Percentiles rank a stretch among this genome's conserved stretches.
Evolutionary conservation across 2,797 vertebrate species (phyloP).

Genomic region (Platalea minor): DNA sequence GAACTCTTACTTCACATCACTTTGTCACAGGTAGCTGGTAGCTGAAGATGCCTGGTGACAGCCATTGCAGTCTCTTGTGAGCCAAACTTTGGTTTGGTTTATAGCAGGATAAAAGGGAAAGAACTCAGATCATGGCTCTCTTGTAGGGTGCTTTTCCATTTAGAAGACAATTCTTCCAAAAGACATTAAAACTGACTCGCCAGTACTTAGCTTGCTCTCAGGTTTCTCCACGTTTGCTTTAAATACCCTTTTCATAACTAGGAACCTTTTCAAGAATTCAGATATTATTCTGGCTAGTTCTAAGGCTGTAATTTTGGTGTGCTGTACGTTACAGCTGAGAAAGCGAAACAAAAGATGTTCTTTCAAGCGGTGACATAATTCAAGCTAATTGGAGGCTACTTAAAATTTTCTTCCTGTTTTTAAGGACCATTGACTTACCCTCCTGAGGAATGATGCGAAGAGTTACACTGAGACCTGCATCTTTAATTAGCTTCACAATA

Average conservation of each 20-base stretch:
- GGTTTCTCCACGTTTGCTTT: neutral
- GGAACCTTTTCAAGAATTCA: conserved; percentile 44
- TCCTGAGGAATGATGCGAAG: conserved; percentile 97
- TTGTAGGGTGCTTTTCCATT: neutral
- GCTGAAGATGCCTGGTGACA: neutral
- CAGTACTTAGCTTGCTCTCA: neutral
- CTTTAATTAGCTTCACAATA: conserved; percentile 99
- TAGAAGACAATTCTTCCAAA: neutral
- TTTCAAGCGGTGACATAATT: conserved; percentile 50
- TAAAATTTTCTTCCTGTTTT: conserved; percentile 59
- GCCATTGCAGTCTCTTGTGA: neutral
- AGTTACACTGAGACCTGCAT: conserved; percentile 95
- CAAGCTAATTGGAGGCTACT: conserved; percentile 62
- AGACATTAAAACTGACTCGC: neutral
- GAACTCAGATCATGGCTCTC: neutral
- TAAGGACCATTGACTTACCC: conserved; percentile 82
- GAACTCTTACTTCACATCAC: neutral
- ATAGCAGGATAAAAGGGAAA: neutral
- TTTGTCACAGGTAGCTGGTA: neutral
- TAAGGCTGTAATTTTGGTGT: conserved; percentile 25
- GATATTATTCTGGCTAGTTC: neutral
- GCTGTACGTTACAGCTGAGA: neutral
- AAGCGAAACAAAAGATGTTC: conserved; percentile 38
- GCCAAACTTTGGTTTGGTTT: neutral
- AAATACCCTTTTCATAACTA: conserved; percentile 6